These are phyloP conservation scores for Helogale parvula DNA, from an alignment of 2,113 vertebrate species.

Conservation along the genomic window DNA sequence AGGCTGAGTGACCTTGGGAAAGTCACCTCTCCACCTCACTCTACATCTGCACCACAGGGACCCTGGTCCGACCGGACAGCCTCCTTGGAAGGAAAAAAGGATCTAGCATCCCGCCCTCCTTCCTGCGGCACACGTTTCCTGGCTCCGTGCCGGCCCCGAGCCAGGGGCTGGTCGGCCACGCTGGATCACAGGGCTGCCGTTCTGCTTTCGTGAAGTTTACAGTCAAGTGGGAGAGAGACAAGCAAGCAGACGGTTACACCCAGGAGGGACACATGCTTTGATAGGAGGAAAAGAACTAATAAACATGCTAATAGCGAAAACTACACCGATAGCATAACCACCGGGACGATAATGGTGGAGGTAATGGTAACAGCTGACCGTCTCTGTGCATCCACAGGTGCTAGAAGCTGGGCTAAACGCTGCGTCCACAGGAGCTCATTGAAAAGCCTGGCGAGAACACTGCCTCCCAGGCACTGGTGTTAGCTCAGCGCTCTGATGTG, in stretches of 20 bases:
- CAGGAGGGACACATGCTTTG: not conserved
- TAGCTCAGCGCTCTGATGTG: fast-evolving
- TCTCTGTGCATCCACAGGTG: not conserved
- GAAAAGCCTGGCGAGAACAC: not conserved
- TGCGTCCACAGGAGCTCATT: not conserved
- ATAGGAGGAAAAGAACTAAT: not conserved
- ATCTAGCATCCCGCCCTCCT: not conserved
- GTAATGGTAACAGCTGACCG: fast-evolving
- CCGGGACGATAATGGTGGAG: fast-evolving
- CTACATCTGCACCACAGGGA: not conserved
- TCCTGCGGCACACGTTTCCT: not conserved
- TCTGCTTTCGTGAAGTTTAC: not conserved
- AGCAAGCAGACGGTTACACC: too few species aligned
- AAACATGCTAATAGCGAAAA: too few species aligned
- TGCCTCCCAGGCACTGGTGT: not conserved
- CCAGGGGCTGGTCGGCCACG: not conserved
- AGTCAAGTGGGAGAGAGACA: not conserved
- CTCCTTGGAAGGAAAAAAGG: not conserved
- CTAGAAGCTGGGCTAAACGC: not conserved
- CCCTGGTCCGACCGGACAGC: not conserved
- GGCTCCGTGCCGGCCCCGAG: not conserved
- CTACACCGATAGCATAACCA: too few species aligned
- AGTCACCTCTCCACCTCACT: not conserved
- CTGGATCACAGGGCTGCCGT: not conserved
- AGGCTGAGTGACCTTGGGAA: not conserved